Conservation (phyloP, 2,113 vertebrate species). For the Fulica atra region DNA sequence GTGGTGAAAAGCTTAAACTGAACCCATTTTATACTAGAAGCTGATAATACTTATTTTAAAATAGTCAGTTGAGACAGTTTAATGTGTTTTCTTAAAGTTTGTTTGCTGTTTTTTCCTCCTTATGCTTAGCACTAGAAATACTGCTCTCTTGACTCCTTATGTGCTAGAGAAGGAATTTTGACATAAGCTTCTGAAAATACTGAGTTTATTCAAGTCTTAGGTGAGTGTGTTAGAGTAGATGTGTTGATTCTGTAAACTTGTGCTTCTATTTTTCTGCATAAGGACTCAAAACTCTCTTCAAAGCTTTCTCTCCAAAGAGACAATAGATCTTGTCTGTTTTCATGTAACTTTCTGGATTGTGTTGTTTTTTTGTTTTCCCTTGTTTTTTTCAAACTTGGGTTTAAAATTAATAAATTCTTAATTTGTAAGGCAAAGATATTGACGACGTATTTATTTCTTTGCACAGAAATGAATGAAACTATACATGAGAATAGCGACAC, state of each 20-base stretch:
- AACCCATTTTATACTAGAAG: not conserved
- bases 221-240: not conserved
- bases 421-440: not conserved
- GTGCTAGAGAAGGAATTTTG: not conserved
- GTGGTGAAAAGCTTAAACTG: not conserved
- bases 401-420: not conserved
- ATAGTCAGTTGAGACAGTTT: not conserved
- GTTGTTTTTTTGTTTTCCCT: not conserved
- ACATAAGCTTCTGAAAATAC: not conserved
- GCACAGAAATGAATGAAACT: slow-evolving; percentile 88
- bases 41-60: not conserved
- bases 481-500: slow-evolving; percentile 89
- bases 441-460: not conserved
- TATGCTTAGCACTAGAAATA: not conserved
- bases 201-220: not conserved
- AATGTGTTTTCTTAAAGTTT: not conserved
- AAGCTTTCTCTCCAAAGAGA: not conserved
- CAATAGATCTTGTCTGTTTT: not conserved
- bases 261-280: not conserved
- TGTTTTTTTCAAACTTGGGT: not conserved
- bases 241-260: not conserved
- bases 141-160: not conserved
- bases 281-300: not conserved
- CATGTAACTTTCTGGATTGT: not conserved
- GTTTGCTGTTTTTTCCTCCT: rapidly evolving